Evolutionary conservation across 92 coral and sea anemone genomes (phyloP).

Genomic region (Nematostella vectensis): DNA sequence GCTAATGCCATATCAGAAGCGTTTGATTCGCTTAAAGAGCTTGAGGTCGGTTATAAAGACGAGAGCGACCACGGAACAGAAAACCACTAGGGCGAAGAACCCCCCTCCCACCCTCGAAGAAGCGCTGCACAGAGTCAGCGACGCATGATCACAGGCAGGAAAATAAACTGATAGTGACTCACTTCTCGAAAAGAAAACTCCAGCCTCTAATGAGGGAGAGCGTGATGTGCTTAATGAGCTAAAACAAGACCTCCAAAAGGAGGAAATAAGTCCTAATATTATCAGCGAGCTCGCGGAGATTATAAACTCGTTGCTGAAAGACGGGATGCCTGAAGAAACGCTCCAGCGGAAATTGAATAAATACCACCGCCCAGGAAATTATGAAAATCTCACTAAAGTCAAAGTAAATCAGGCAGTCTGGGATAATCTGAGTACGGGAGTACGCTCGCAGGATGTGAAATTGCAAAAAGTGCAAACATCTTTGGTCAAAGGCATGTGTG

Average conservation of each 20-base stretch:
- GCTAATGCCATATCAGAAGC: too few relatives aligned
- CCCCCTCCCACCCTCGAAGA: too few relatives aligned
- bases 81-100: too few relatives aligned
- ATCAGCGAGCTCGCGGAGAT: conserved; percentile 35
- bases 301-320: conserved; percentile 27
- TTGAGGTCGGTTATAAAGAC: too few relatives aligned
- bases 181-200: conserved; percentile 1
- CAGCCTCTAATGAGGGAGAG: conserved; percentile 24
- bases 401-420: conserved; percentile 35
- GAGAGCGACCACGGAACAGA: too few relatives aligned
- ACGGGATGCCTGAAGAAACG: conserved; percentile 31
- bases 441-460: too few relatives aligned
- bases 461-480: too few relatives aligned
- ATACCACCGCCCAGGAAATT: conserved; percentile 38
- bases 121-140: too few relatives aligned
- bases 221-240: conserved; percentile 27
- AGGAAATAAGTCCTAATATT: conserved; percentile 28
- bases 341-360: conserved; percentile 34
- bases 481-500: too few relatives aligned
- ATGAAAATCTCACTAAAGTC: conserved; percentile 29
- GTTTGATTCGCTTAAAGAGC: too few relatives aligned
- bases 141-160: too few relatives aligned
- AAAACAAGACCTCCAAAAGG: conserved; percentile 27
- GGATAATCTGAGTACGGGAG: conserved; percentile 31
- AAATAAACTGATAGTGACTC: too few relatives aligned